Evolutionary conservation across 2,797 vertebrate species (phyloP).

Genomic region (Ceryle rudis): DNA sequence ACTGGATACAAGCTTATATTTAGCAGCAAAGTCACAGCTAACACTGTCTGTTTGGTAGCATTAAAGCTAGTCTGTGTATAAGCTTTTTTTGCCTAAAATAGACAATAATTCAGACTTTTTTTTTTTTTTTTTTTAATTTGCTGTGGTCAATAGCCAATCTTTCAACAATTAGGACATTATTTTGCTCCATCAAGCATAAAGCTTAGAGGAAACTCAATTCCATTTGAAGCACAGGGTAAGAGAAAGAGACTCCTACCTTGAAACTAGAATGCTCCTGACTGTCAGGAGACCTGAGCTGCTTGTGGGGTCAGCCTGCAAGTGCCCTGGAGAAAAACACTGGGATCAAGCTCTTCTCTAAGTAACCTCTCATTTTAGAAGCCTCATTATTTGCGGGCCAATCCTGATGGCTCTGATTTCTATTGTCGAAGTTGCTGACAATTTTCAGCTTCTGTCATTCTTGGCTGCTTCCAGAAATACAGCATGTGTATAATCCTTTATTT

Average conservation of each 20-base stretch:
- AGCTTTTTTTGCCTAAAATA: not conserved
- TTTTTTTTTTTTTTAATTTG: not conserved
- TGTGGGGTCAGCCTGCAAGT: not conserved
- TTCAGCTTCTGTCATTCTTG: not conserved
- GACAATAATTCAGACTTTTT: not conserved
- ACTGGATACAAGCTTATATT: not conserved
- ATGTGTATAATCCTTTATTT: not conserved
- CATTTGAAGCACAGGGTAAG: not conserved
- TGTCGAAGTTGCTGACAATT: not conserved
- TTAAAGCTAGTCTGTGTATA: not conserved
- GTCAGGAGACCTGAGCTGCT: not conserved
- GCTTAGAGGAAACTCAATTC: conserved; percentile 17
- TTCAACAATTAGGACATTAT: conserved; percentile 1
- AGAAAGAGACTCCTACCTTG: not conserved
- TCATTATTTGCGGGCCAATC: not conserved
- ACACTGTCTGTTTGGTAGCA: not conserved
- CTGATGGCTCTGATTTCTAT: not conserved
- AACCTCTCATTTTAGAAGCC: not conserved
- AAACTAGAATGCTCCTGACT: not conserved
- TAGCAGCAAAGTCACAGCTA: not conserved
- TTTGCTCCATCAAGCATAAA: not conserved
- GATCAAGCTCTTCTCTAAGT: not conserved
- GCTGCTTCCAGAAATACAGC: not conserved
- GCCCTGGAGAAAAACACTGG: not conserved
- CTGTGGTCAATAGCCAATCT: not conserved